Base-by-base conservation (phyloP, 2,888 invertebrate genomes). In the Brachyptera risi region DNA sequence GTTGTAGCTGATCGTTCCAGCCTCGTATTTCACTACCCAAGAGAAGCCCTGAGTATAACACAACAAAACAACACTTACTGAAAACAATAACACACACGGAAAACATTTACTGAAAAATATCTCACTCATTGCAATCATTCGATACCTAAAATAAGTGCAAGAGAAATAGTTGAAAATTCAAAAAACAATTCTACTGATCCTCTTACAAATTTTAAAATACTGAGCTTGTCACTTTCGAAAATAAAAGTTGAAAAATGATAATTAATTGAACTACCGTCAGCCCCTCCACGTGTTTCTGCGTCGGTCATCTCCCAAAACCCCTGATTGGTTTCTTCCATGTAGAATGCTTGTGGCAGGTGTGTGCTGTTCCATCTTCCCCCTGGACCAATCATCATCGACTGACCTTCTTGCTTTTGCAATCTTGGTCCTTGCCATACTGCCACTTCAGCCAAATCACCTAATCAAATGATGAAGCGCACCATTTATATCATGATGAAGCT, bases 1-100 rank as follows among this genome's bases (percentile, higher is more conserved):
- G 76, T 3, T 76, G 73, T 44, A 82, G 73, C 60, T 77, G 74
- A 58, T 76, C 73, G 3, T 78, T 69, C 84, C 84, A 85, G 31
- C 40, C 56, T 1, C 5, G 11, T 1, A 66, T 37, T 23, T 59
- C 26, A 21, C 37, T 57, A 13, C 57, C 62, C 19, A 66, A 47
- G 13, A 65, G 23, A 9, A 66, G 44, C n/a, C 66, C 66, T 66
- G 57, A 1, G 49, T 24, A 23, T 19, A n/a, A n/a, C n/a, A n/a
- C n/a, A n/a, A n/a, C n/a, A n/a, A n/a, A n/a, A n/a, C n/a, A n/a
- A n/a, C n/a, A n/a, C n/a, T n/a, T n/a, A n/a, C n/a, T n/a, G n/a
- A n/a, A n/a, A n/a, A n/a, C n/a, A n/a, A n/a, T n/a, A n/a, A n/a
- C n/a, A n/a, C n/a, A n/a, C n/a, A n/a, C n/a, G n/a, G n/a, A n/a